A percentile compares a stretch with the other conserved stretches of the same genome.
These are phyloP conservation scores for Oreochromis tanganicae DNA, from an alignment of 2,113 vertebrate species.

Conservation along the genomic window DNA sequence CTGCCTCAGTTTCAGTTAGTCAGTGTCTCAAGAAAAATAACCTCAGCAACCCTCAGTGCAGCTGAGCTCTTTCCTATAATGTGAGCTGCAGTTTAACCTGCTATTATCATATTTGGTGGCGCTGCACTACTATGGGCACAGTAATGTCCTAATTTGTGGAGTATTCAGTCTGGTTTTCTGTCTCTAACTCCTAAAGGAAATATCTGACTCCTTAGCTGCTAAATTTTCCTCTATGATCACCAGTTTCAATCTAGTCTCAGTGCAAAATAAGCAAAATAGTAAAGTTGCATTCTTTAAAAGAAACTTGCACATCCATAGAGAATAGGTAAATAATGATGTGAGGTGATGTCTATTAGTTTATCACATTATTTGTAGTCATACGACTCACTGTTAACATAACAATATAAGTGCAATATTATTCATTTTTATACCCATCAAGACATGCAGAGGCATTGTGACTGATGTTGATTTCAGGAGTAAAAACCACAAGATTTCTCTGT, in stretches of 20 bases:
- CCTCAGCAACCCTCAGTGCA: background rate
- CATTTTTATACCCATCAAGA: background rate
- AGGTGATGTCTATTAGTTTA: background rate
- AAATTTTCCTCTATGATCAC: background rate
- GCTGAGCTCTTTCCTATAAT: background rate
- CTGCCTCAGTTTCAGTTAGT: background rate
- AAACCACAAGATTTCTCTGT: background rate
- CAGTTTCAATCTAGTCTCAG: background rate
- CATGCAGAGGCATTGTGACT: background rate
- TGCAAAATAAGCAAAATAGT: background rate
- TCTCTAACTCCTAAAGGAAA: background rate
- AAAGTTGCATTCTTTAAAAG: background rate
- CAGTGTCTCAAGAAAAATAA: background rate
- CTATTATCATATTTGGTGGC: background rate
- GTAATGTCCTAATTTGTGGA: background rate
- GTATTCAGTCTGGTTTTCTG: background rate
- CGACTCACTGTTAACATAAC: background rate
- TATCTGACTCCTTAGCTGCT: background rate
- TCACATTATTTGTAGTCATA: background rate
- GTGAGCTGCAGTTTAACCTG: background rate
- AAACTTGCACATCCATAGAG: background rate
- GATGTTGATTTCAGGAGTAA: background rate
- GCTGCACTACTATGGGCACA: background rate
- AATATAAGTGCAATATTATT: background rate
- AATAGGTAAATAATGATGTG: background rate